Evolutionary conservation across 2,888 invertebrate genomes (phyloP).

Genomic region (Lysandra bellargus): DNA sequence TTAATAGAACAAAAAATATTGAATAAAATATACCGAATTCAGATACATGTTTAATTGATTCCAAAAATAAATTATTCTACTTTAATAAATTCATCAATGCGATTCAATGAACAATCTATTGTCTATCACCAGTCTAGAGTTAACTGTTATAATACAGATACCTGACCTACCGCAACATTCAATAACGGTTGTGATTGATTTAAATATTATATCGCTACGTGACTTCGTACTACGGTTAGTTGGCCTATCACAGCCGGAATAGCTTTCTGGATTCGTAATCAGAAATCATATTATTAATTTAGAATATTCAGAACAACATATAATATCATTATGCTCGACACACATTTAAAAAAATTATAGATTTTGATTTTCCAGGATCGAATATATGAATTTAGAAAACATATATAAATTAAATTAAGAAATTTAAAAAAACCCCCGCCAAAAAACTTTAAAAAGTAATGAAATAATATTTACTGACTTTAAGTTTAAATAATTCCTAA

Average conservation of each 20-base stretch:
- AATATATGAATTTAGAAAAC: too few relatives aligned
- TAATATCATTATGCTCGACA: too few relatives aligned
- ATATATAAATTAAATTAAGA: too few relatives aligned
- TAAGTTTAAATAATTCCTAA: too few relatives aligned
- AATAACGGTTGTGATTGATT: background rate
- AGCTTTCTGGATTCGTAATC: background rate
- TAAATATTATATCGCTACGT: slow-evolving; percentile 4
- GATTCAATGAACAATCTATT: background rate
- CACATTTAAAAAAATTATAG: too few relatives aligned
- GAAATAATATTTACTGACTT: too few relatives aligned
- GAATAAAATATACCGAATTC: background rate
- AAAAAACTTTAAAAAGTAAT: too few relatives aligned
- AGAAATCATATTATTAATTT: too few relatives aligned
- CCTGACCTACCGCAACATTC: background rate
- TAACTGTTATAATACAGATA: slow-evolving; percentile 12
- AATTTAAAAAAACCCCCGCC: too few relatives aligned
- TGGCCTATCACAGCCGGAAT: background rate
- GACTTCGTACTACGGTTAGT: background rate
- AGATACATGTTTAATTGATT: background rate
- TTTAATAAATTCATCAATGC: background rate
- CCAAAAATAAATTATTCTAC: background rate
- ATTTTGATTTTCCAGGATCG: too few relatives aligned
- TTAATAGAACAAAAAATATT: background rate
- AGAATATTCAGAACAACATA: too few relatives aligned
- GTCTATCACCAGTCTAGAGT: background rate